These are phyloP conservation scores for Palaemon carinicauda DNA, from an alignment of 1,140 invertebrate genomes.

Conservation along the genomic window DNA sequence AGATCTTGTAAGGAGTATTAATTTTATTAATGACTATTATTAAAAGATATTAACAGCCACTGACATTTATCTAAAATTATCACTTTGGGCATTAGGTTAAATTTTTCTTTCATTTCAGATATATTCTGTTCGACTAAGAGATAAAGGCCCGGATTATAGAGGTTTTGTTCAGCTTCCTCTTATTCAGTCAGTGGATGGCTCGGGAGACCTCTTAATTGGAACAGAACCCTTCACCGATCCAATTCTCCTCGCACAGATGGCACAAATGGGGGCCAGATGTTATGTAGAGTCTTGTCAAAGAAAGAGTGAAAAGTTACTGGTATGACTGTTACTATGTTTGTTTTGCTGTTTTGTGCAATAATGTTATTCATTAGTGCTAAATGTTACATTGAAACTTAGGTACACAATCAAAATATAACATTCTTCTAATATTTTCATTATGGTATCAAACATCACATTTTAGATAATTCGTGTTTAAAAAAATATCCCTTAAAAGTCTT, in stretches of 20 bases:
- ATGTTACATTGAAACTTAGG: too few relatives aligned
- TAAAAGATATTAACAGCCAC: too few relatives aligned
- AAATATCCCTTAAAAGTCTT: too few relatives aligned
- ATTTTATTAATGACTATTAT: too few relatives aligned
- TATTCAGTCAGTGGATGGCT: constrained; percentile 46
- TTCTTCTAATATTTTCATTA: too few relatives aligned
- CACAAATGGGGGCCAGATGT: constrained; percentile 48
- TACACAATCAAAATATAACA: too few relatives aligned
- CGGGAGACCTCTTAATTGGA: constrained; percentile 41
- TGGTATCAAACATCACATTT: too few relatives aligned
- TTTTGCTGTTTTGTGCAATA: too few relatives aligned
- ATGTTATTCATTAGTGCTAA: too few relatives aligned
- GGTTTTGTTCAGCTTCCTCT: constrained; percentile 79
- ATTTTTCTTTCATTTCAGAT: constrained; percentile 66
- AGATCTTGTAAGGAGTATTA: too few relatives aligned
- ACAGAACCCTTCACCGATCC: constrained; percentile 17
- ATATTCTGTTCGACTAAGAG: constrained; percentile 76
- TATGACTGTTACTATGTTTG: neutral
- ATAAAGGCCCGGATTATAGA: constrained; percentile 76
- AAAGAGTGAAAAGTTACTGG: constrained; percentile 59
- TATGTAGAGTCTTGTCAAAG: constrained; percentile 48
- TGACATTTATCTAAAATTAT: neutral
- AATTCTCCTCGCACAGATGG: constrained; percentile 29
- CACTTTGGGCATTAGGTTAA: neutral
- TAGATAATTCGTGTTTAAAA: too few relatives aligned